Evolutionary conservation across 2,888 invertebrate species (phyloP).

Genomic region (Sturmia bella): DNA sequence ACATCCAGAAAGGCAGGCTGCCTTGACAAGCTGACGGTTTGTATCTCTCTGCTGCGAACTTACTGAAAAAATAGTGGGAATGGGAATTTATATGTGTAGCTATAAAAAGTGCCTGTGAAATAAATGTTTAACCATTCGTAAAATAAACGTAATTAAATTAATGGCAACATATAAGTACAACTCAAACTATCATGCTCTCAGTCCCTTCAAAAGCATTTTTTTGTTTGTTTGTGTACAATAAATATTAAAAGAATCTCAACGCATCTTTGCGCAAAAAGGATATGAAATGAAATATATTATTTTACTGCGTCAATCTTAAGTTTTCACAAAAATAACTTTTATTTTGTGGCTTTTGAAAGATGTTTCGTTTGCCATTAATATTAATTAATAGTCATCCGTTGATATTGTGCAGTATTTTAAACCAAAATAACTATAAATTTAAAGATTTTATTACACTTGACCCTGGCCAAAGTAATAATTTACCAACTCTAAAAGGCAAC

Average conservation of each 20-base stretch:
- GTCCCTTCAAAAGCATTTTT: not conserved
- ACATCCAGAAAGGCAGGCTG: slow-evolving; percentile 1
- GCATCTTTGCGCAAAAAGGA: not conserved
- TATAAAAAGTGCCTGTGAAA: slow-evolving; percentile 47
- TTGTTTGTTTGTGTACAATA: not conserved
- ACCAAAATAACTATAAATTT: slow-evolving; percentile 56
- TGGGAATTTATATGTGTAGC: slow-evolving; percentile 36
- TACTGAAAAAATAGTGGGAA: slow-evolving; percentile 1
- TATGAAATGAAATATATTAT: slow-evolving; percentile 16
- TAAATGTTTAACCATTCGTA: slow-evolving; percentile 45
- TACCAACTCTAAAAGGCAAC: slow-evolving; percentile 30
- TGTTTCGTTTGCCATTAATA: slow-evolving; percentile 33
- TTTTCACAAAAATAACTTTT: slow-evolving; percentile 18
- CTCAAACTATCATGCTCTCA: not conserved
- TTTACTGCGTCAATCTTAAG: not conserved
- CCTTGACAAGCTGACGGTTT: not conserved
- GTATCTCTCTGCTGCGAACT: not conserved
- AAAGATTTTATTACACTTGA: slow-evolving; percentile 54
- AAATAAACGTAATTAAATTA: slow-evolving; percentile 57
- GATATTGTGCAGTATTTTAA: slow-evolving; percentile 47
- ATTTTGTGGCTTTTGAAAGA: not conserved
- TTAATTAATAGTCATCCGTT: slow-evolving; percentile 51
- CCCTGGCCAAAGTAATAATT: slow-evolving; percentile 36
- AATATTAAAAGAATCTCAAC: not conserved
- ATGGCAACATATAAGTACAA: not conserved